These are phyloP conservation scores for Protaetia brevitarsis DNA, from an alignment of 1,140 invertebrate species.

Conservation along the genomic window DNA sequence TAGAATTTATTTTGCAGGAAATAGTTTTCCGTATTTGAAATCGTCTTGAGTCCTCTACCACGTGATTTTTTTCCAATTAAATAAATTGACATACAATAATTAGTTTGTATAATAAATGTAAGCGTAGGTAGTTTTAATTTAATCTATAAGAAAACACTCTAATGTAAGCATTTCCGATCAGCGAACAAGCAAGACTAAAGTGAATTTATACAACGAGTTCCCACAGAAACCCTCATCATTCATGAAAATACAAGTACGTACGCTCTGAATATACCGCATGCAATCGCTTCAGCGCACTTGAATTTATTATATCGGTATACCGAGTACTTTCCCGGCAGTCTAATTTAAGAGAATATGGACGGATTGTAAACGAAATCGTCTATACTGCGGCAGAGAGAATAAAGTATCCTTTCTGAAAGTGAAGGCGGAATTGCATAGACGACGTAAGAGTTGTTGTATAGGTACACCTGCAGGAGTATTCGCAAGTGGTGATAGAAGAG, in stretches of 20 bases:
- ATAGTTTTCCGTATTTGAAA: no score
- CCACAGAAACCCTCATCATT: background rate
- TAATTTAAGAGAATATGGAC: background rate
- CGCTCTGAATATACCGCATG: background rate
- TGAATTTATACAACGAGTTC: background rate
- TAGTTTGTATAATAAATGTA: no score
- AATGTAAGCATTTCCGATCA: no score
- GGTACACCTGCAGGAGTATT: background rate
- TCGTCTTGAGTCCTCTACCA: no score
- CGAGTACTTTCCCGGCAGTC: background rate
- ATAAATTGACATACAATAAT: no score
- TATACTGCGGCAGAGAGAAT: background rate
- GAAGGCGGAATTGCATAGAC: background rate
- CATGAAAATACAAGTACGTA: background rate
- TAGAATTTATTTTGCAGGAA: no score
- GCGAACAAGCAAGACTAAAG: no score
- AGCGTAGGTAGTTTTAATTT: no score
- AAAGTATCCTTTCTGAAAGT: background rate
- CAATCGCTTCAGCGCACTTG: background rate
- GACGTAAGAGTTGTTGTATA: background rate
- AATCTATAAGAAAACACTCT: no score
- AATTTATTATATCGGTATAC: background rate
- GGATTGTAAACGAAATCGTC: background rate
- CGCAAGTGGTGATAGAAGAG: no score
- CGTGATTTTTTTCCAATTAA: no score